Evolutionary conservation across 2,113 vertebrate species (phyloP).

Genomic region (Anser brachyrhynchus): DNA sequence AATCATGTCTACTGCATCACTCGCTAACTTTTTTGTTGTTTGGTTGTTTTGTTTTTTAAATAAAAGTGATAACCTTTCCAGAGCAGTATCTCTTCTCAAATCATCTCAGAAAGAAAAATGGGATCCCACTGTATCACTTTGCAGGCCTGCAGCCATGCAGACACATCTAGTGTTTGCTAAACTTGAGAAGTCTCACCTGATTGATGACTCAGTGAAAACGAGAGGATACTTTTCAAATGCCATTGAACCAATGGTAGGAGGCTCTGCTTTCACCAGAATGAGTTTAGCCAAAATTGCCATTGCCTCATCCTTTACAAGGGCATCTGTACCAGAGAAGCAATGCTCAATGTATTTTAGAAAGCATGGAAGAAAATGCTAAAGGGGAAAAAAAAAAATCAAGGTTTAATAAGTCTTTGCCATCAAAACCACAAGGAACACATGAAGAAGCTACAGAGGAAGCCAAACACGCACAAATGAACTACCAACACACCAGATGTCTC

Average conservation of each 20-base stretch:
- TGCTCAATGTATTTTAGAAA: slow-evolving; percentile 84
- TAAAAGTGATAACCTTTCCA: neutral
- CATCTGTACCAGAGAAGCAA: slow-evolving; percentile 76
- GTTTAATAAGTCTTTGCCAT: neutral
- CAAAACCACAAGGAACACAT: neutral
- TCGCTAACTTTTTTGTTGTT: neutral
- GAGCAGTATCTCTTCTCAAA: neutral
- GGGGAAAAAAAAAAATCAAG: neutral
- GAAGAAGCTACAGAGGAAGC: neutral
- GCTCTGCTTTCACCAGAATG: slow-evolving; percentile 91
- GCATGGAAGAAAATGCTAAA: slow-evolving; percentile 88
- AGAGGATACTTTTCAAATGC: slow-evolving; percentile 95
- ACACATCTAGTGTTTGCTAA: neutral
- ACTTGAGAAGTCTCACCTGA: slow-evolving; percentile 76
- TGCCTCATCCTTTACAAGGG: slow-evolving; percentile 65
- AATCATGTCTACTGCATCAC: neutral
- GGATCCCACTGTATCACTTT: neutral
- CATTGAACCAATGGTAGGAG: slow-evolving; percentile 90
- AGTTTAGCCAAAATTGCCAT: slow-evolving; percentile 86
- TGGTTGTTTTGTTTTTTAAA: no score
- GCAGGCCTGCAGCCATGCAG: neutral
- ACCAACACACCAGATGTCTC: neutral
- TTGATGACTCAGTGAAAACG: slow-evolving; percentile 77
- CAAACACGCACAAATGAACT: neutral
- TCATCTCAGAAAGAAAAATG: neutral